Base-by-base conservation (phyloP, 2,113 vertebrate species). In the Corythaeola cristata region DNA sequence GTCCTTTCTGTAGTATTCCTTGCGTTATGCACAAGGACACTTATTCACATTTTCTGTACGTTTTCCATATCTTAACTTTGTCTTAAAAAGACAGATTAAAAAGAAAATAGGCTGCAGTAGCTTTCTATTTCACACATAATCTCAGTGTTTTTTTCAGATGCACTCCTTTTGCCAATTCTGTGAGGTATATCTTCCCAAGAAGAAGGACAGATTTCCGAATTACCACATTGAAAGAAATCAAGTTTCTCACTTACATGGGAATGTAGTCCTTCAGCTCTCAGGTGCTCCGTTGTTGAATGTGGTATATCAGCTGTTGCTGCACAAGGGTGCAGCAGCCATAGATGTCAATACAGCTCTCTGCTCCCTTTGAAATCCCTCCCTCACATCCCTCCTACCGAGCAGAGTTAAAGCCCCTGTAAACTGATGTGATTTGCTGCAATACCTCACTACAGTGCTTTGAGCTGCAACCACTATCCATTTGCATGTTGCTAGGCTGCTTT, bases 251-350 rank as follows among this genome's bases (percentile, higher is more conserved):
- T 41, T 69, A 2, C 0, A 1, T 37, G 15, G n/a, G 73, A 41
- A 73, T 9, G 8, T n/a, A 21, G 16, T 35, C 41, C 26, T 72
- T 64, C 39, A 50, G 15, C 53, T 85, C 37, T 22, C 7, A 17
- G n/a, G 41, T 0, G 0, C 53, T 44, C 32, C 23, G 1, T 11
- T 45, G 27, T 7, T 50, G 27, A 21, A 6, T 12, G 2, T 12
- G 22, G 12, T 17, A 7, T 5, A 3, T 33, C 37, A 81, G 3
- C 10, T 7, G 12, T 17, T 53, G 19, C 30, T 88, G 62, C 75
- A 18, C 30, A 56, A 32, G 20, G n/a, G 8, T 66, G 44, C 24
- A n/a, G n/a, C n/a, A n/a, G n/a, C n/a, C 63, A 30, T 9, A 15
- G 2, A 24, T 75, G 21, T 11, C 44, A 30, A 2, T 21, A 17